phyloP scores from a whole-genome alignment of 2,888 invertebrate genomes.

The Alloscopus bannaensis region DNA sequence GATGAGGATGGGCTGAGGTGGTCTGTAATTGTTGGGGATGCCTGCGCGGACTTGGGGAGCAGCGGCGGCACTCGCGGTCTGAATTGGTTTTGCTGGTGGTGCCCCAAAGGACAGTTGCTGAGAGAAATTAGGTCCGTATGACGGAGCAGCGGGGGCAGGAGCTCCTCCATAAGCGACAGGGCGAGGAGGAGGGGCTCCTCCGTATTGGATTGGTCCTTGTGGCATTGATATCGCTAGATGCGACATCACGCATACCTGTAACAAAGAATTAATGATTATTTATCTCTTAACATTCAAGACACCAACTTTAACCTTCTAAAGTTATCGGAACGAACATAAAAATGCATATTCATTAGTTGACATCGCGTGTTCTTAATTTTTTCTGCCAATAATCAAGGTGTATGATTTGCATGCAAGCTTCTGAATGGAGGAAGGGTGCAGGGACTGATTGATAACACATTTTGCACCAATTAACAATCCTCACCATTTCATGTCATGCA shows the following conservation, averaged over 20 bases:
- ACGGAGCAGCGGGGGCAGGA: background rate
- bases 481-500: background rate
- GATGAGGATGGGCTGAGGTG: slow-evolving; percentile 56
- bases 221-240: slow-evolving; percentile 63
- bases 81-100: slow-evolving; percentile 15
- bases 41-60: slow-evolving; percentile 40
- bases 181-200: slow-evolving; percentile 62
- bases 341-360: background rate
- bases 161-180: slow-evolving; percentile 58
- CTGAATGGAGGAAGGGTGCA: background rate
- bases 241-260: slow-evolving; percentile 62
- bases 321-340: background rate
- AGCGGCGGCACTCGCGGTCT: slow-evolving; percentile 42
- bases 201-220: slow-evolving; percentile 53
- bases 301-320: background rate
- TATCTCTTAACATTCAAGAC: slow-evolving; percentile 1
- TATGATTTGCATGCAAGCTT: background rate
- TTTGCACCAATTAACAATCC: background rate
- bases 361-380: background rate
- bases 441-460: background rate
- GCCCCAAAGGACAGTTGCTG: slow-evolving; percentile 61
- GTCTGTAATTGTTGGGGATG: slow-evolving; percentile 47
- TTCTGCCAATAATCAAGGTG: background rate
- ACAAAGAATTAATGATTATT: background rate
- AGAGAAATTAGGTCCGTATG: slow-evolving; percentile 60